Percentiles rank a stretch among this genome's conserved stretches.
These are phyloP conservation scores for Procavia capensis DNA, from an alignment of 2,113 vertebrate species.

Conservation along the genomic window DNA sequence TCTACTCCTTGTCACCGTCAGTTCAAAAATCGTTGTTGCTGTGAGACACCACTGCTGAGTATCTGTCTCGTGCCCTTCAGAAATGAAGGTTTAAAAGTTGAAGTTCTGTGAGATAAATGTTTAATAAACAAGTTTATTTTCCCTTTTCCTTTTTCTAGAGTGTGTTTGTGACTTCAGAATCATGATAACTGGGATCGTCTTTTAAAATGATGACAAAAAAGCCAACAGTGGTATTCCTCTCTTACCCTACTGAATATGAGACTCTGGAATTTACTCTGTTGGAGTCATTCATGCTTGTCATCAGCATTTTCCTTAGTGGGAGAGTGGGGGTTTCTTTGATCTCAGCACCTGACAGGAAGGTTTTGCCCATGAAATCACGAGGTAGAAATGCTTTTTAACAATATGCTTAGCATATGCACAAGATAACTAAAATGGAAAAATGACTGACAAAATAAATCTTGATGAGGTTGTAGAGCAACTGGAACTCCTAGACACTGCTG, in stretches of 20 bases:
- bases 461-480: background rate
- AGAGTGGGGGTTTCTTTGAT: background rate
- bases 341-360: background rate
- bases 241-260: background rate
- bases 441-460: background rate
- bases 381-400: background rate
- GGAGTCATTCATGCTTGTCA: background rate
- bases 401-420: background rate
- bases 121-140: background rate
- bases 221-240: background rate
- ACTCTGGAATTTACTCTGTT: background rate
- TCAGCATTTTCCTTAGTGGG: background rate
- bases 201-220: background rate
- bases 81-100: background rate
- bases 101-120: background rate
- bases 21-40: background rate
- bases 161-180: background rate
- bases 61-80: background rate
- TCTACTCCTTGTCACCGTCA: background rate
- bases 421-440: background rate
- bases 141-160: background rate
- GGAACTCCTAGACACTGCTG: background rate
- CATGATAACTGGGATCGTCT: background rate
- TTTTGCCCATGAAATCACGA: background rate
- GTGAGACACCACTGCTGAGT: too few relatives aligned